These are phyloP conservation scores for Eupithecia exiguata DNA, from an alignment of 2,888 invertebrate genomes.

Conservation along the genomic window DNA sequence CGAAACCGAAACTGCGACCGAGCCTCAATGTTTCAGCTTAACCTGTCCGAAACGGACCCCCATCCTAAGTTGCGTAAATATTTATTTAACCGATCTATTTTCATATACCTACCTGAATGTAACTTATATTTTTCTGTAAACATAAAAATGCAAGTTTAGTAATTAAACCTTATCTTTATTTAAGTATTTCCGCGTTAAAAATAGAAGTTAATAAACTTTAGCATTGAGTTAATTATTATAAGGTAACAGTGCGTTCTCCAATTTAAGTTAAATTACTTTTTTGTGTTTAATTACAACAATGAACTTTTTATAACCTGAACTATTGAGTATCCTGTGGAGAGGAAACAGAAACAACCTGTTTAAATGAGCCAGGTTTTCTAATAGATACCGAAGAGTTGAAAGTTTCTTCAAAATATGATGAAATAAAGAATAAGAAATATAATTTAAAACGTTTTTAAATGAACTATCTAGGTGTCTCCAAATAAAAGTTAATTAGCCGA, in stretches of 20 bases:
- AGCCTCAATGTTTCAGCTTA: no score
- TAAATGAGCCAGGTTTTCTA: neutral
- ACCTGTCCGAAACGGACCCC: no score
- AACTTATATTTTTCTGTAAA: neutral
- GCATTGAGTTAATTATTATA: constrained; percentile 37
- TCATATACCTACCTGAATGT: no score
- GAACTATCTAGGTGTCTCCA: neutral
- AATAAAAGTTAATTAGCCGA: neutral
- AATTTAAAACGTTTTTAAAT: neutral
- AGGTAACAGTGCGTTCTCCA: constrained; percentile 38
- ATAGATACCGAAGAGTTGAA: neutral
- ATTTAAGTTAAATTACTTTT: constrained; percentile 37
- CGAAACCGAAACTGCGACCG: no score
- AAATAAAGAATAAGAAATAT: neutral
- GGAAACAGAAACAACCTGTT: neutral
- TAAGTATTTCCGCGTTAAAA: constrained; percentile 34
- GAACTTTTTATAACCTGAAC: neutral
- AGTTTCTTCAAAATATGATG: neutral
- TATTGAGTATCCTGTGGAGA: neutral
- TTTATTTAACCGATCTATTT: no score
- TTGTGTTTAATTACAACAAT: constrained; percentile 10
- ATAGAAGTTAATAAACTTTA: constrained; percentile 26
- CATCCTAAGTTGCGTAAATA: no score
- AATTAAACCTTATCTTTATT: neutral
- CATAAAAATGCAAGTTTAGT: neutral